Conservation (phyloP, 2,888 invertebrate genomes). For the Bimastos eiseni region DNA sequence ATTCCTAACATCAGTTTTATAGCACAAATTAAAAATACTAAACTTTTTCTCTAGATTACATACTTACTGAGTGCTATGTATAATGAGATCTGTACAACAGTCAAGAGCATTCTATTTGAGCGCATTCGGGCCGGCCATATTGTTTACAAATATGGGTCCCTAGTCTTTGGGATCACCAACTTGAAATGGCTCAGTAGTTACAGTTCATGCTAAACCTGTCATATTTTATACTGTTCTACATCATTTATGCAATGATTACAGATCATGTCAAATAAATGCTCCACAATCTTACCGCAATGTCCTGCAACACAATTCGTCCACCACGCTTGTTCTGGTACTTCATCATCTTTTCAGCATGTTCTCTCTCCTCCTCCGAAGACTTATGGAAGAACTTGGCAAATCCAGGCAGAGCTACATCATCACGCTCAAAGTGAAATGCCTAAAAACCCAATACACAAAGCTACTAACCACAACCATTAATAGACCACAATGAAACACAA, state of each 20-base stretch:
- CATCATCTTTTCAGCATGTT: slow-evolving; percentile 73
- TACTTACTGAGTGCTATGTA: too few relatives aligned
- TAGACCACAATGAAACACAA: too few relatives aligned
- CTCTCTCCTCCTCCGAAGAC: slow-evolving; percentile 77
- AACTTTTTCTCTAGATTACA: too few relatives aligned
- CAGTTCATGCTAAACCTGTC: not conserved
- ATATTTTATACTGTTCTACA: not conserved
- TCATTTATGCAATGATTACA: not conserved
- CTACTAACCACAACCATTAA: too few relatives aligned
- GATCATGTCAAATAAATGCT: not conserved
- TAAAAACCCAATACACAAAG: slow-evolving; percentile 34
- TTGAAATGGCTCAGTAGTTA: not conserved
- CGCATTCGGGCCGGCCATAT: too few relatives aligned
- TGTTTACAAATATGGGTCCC: too few relatives aligned
- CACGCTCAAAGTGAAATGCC: slow-evolving; percentile 80
- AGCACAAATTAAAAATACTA: too few relatives aligned
- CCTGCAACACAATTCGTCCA: slow-evolving; percentile 72
- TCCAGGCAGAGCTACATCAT: slow-evolving; percentile 74
- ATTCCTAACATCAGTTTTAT: too few relatives aligned
- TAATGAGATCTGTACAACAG: too few relatives aligned
- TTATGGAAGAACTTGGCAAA: slow-evolving; percentile 73
- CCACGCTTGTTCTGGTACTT: slow-evolving; percentile 74
- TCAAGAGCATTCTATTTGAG: too few relatives aligned
- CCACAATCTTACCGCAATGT: slow-evolving; percentile 66
- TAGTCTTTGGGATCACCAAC: too few relatives aligned